Conservation (phyloP, 2,888 invertebrate genomes). For the Stenoptilia bipunctidactyla region DNA sequence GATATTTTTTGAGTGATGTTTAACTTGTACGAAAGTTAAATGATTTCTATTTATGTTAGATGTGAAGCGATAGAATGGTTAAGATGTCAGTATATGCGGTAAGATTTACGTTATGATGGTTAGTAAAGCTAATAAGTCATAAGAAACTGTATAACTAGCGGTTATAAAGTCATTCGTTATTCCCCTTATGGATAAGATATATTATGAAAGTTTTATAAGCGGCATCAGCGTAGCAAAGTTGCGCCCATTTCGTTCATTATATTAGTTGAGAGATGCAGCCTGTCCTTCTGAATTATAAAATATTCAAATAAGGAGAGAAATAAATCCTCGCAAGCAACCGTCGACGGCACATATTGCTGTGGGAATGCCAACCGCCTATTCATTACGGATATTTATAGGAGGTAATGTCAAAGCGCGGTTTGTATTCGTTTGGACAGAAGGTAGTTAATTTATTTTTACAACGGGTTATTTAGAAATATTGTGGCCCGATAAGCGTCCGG, state of each 20-base stretch:
- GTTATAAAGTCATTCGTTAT: not conserved
- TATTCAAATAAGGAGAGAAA: conserved; percentile 58
- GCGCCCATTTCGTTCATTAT: conserved; percentile 21
- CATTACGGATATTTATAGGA: conserved; percentile 68
- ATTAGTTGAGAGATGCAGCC: conserved; percentile 28
- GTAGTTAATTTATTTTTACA: conserved; percentile 60
- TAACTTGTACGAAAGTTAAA: too few species aligned
- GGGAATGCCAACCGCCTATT: conserved; percentile 57
- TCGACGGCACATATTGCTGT: conserved; percentile 59
- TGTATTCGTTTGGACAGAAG: conserved; percentile 39
- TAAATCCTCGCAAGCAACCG: conserved; percentile 56
- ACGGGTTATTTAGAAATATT: conserved; percentile 54
- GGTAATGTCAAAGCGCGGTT: conserved; percentile 59
- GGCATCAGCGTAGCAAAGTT: conserved; percentile 5
- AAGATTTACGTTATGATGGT: too few species aligned
- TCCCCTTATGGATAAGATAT: not conserved
- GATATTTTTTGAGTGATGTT: conserved; percentile 11
- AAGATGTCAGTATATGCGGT: too few species aligned
- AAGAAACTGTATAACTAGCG: too few species aligned
- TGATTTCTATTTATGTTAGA: too few species aligned
- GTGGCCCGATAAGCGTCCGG: conserved; percentile 55
- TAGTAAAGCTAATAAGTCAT: too few species aligned
- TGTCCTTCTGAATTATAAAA: conserved; percentile 52
- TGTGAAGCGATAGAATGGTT: too few species aligned
- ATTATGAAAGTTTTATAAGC: conserved; percentile 1